Evolutionary conservation across 2,888 invertebrate genomes (phyloP).

Genomic region (Melikaiella ostensackeni): DNA sequence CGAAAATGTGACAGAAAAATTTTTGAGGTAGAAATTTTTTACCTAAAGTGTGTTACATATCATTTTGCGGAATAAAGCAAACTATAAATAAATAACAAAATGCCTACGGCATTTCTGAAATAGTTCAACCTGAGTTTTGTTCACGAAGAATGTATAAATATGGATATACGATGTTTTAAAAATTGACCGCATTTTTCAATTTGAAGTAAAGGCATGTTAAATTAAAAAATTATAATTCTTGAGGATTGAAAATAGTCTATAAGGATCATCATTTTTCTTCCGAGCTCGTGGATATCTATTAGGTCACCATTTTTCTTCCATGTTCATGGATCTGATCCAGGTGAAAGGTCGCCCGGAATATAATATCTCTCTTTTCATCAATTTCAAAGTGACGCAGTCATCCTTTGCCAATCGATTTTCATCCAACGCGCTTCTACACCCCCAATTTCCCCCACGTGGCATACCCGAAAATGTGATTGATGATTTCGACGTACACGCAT

Average conservation of each 20-base stretch:
- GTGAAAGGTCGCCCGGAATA: slow-evolving; percentile 4
- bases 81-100: not conserved
- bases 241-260: not conserved
- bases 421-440: not conserved
- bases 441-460: not conserved
- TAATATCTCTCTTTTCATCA: slow-evolving; percentile 27
- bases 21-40: not conserved
- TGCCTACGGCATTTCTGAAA: not conserved
- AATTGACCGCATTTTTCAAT: not conserved
- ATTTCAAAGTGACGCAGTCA: slow-evolving; percentile 24
- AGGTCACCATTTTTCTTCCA: slow-evolving; percentile 26
- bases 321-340: not conserved
- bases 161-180: not conserved
- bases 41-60: not conserved
- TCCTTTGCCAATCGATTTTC: slow-evolving; percentile 15
- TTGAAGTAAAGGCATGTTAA: not conserved
- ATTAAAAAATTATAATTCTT: not conserved
- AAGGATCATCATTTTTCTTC: slow-evolving; percentile 5
- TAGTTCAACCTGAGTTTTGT: not conserved
- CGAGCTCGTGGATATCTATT: not conserved
- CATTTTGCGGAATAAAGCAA: too few species aligned
- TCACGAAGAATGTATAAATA: not conserved
- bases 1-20: not conserved
- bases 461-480: not conserved
- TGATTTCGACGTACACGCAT: not conserved